These are phyloP conservation scores for Thamnophis elegans DNA, from an alignment of 2,797 vertebrate species.

Conservation along the genomic window DNA sequence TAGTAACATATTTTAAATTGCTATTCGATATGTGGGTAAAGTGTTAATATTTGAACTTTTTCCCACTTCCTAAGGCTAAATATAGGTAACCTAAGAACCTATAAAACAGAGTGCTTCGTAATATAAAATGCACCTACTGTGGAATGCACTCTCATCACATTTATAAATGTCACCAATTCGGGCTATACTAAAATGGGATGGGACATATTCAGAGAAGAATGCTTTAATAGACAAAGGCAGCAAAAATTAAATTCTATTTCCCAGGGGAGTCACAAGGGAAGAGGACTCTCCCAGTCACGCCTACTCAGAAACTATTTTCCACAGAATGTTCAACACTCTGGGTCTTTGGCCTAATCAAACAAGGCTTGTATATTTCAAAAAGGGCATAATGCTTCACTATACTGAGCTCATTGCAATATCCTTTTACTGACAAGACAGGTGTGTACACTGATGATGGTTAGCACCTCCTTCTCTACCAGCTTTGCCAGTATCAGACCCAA, in stretches of 20 bases:
- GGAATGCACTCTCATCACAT: neutral
- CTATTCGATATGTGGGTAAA: neutral
- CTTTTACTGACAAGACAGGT: neutral
- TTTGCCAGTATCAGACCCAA: slow-evolving; percentile 13
- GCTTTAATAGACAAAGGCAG: neutral
- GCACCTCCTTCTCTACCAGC: neutral
- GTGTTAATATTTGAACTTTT: neutral
- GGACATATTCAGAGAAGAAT: neutral
- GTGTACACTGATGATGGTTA: neutral
- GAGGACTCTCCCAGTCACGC: neutral
- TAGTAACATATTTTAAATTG: neutral
- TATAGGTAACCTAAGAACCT: neutral
- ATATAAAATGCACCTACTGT: neutral
- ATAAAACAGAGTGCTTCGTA: neutral
- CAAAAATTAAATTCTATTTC: neutral
- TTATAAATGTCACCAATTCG: neutral
- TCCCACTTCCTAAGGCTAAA: neutral
- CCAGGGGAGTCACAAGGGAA: neutral
- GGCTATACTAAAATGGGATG: neutral
- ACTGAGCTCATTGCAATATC: neutral
- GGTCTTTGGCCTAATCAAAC: neutral
- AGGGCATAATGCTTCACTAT: neutral
- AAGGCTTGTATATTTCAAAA: neutral
- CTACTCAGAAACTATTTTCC: neutral
- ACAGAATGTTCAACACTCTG: neutral